Percentiles rank a stretch among this genome's conserved stretches.
phyloP scores from a whole-genome alignment of 2,113 vertebrate genomes.

The Osmerus eperlanus region DNA sequence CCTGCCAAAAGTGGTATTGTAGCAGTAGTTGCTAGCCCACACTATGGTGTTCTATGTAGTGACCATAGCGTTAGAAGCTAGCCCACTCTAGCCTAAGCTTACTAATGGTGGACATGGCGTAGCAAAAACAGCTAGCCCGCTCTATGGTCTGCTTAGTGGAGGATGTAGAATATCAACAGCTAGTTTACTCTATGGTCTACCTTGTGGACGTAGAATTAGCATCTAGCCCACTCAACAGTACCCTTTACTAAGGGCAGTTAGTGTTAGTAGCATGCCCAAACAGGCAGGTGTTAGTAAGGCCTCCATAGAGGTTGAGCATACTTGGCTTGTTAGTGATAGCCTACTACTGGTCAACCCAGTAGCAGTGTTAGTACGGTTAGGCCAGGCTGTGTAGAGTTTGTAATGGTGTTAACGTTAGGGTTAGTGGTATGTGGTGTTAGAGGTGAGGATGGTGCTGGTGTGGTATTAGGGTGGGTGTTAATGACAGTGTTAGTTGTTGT shows the following conservation, averaged over 20 bases:
- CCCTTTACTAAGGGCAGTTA: slow-evolving; percentile 38
- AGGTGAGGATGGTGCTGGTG: slow-evolving; percentile 37
- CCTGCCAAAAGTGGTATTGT: no score
- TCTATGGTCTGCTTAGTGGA: no score
- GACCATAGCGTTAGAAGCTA: no score
- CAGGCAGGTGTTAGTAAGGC: slow-evolving; percentile 57
- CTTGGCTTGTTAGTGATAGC: slow-evolving; percentile 2
- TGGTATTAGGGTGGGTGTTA: slow-evolving; percentile 54
- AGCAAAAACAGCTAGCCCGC: no score
- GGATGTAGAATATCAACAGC: neutral
- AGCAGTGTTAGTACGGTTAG: slow-evolving; percentile 51
- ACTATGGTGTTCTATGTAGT: no score
- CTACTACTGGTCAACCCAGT: slow-evolving; percentile 40
- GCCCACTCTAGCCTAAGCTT: no score
- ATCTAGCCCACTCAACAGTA: slow-evolving; percentile 32
- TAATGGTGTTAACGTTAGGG: slow-evolving; percentile 30
- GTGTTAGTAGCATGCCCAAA: slow-evolving; percentile 33
- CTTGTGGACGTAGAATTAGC: neutral
- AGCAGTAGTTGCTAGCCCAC: no score
- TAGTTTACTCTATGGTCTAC: neutral
- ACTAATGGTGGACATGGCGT: no score
- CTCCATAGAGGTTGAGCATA: slow-evolving; percentile 16
- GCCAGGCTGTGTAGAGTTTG: slow-evolving; percentile 54
- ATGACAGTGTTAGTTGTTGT: slow-evolving; percentile 60
- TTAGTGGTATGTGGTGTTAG: slow-evolving; percentile 60